These are phyloP conservation scores for Enteromius treurensis DNA, from an alignment of 2,797 vertebrate genomes.

Conservation along the genomic window DNA sequence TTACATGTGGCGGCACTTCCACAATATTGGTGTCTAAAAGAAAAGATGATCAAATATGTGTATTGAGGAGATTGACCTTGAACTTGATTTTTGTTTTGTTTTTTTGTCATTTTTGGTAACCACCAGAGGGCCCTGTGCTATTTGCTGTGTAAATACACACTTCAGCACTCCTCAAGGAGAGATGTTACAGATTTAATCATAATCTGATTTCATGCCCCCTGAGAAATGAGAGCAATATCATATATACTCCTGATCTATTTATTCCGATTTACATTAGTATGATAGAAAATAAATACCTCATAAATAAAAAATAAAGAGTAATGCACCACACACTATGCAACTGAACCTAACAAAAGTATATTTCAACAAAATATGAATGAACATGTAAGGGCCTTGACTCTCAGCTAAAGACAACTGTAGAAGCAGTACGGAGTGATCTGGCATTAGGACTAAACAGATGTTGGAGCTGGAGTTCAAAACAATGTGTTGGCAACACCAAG, in stretches of 20 bases:
- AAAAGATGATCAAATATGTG: slow-evolving; percentile 23
- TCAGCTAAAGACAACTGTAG: slow-evolving; percentile 2
- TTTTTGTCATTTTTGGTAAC: slow-evolving; percentile 10
- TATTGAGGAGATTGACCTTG: neutral
- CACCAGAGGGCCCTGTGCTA: slow-evolving; percentile 52
- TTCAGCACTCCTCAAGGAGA: neutral
- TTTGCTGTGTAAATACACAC: neutral
- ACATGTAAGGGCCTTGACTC: neutral
- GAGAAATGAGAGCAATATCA: neutral
- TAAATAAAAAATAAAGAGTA: neutral
- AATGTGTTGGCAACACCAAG: slow-evolving; percentile 1
- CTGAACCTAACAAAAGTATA: neutral
- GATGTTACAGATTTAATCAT: neutral
- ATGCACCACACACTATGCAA: neutral
- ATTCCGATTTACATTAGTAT: neutral
- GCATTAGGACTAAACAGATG: slow-evolving; percentile 13
- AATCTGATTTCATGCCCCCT: slow-evolving; percentile 3
- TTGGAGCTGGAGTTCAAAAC: slow-evolving; percentile 1
- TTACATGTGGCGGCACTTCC: slow-evolving; percentile 83
- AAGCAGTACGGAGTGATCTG: slow-evolving; percentile 7
- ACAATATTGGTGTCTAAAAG: slow-evolving; percentile 77
- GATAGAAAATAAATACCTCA: neutral
- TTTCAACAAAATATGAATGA: neutral
- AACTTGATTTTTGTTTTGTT: neutral
- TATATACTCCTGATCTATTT: neutral